Evolutionary conservation across 2,888 invertebrate genomes (phyloP), one percentile per base, ranked within the genome.

Genomic region (Lathronympha strigana): DNA sequence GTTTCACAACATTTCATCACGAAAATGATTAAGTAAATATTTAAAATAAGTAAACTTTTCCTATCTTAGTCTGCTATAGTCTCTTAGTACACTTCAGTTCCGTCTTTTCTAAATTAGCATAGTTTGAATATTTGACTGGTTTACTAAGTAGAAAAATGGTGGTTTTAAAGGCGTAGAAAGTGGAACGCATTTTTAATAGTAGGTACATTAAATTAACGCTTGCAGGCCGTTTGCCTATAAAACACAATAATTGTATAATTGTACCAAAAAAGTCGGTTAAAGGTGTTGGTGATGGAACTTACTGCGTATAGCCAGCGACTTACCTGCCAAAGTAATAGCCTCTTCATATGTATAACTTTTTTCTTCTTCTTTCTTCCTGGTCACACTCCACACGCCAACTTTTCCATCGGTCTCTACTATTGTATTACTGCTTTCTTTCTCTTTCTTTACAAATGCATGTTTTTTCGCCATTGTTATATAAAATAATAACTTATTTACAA

Each of bases 281-380:
- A 9, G 33, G 9, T 9, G 33, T 33, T 17, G 9, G 4, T 4
- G 9, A 40, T 2, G 2, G 15, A 40, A 5, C 15, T 40, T 9
- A 17, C 17, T 8, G 33, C 2, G 11, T 6, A 5, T 1, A 17
- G 6, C 3, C 2, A 1, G 19, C 8, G 33, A 23, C 63, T 73
- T 66, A 81, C 80, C 80, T 60, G 80, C 74, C 53, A 81, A 68
- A 50, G 75, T 72, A 5, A 81, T 72, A n/a, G 80, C 80, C 69
- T 81, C 80, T 28, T 72, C 75, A 50, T 81, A 81, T 0, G 74
- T 72, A 55, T 76, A 77, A 0, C 67, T 54, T 6, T 66, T 72
- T 6, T 74, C 75, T 6, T 74, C 75, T 25, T 74, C 72, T 2
- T 53, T 60, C 47, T 47, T 61, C 11, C n/a, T 21, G 0, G 11